phyloP scores from a whole-genome alignment of 1,140 invertebrate genomes.

The Drosophila chauvacae region DNA sequence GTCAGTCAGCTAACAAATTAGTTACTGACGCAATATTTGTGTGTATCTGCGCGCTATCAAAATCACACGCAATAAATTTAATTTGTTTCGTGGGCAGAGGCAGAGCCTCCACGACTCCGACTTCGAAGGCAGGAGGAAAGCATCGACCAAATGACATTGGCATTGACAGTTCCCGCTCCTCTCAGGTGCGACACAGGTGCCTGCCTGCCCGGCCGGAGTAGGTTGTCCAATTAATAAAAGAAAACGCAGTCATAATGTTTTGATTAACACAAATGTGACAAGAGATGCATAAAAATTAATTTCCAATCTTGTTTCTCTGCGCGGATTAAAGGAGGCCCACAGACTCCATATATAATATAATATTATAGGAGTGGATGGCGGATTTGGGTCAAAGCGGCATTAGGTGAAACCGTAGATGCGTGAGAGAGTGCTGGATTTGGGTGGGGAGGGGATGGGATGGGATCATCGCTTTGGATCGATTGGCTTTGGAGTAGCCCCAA shows the following conservation, averaged over 20 bases:
- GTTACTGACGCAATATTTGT: slow-evolving; percentile 81
- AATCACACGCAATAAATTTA: slow-evolving; percentile 82
- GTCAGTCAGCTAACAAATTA: slow-evolving; percentile 69
- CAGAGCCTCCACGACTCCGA: neutral
- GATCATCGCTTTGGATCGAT: slow-evolving; percentile 19
- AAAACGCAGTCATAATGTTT: slow-evolving; percentile 82
- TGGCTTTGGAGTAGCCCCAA: slow-evolving; percentile 52
- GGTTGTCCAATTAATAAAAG: slow-evolving; percentile 79
- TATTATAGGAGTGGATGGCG: slow-evolving; percentile 41
- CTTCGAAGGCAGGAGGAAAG: neutral
- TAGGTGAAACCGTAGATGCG: slow-evolving; percentile 71
- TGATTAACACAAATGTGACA: slow-evolving; percentile 82
- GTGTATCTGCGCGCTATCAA: slow-evolving; percentile 73
- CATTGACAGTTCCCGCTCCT: slow-evolving; percentile 37
- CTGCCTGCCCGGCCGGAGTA: slow-evolving; percentile 10
- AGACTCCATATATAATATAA: slow-evolving; percentile 11
- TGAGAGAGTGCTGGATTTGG: slow-evolving; percentile 56
- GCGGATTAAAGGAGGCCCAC: slow-evolving; percentile 1
- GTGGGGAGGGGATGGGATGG: neutral
- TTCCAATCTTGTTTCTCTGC: slow-evolving; percentile 62
- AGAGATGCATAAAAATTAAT: slow-evolving; percentile 79
- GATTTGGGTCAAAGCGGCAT: slow-evolving; percentile 67
- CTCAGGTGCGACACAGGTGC: slow-evolving; percentile 28
- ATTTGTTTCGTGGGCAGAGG: slow-evolving; percentile 54
- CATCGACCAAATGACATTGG: slow-evolving; percentile 29